phyloP scores from a whole-genome alignment of 2,888 invertebrate genomes.

The Drosophila mulleri region DNA sequence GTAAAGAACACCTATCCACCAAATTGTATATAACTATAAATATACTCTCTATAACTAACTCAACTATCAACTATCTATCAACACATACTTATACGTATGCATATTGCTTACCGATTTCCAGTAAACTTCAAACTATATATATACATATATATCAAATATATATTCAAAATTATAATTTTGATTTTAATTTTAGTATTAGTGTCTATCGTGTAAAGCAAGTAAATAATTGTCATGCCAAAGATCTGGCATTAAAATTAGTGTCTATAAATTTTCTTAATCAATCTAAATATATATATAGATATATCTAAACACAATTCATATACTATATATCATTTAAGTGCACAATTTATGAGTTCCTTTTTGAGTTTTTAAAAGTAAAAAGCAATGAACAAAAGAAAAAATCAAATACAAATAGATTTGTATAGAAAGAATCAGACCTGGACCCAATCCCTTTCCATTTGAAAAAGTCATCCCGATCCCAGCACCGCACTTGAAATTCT shows the following conservation, averaged over 20 bases:
- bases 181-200: conserved; percentile 3
- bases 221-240: neutral
- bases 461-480: neutral
- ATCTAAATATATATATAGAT: conserved; percentile 25
- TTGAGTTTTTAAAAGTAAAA: conserved; percentile 43
- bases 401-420: conserved; percentile 42
- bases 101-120: conserved; percentile 40
- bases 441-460: neutral
- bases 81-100: conserved; percentile 40
- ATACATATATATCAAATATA: conserved; percentile 1
- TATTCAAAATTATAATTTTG: neutral
- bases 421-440: conserved; percentile 2
- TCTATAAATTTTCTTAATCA: conserved; percentile 3
- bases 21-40: conserved; percentile 5
- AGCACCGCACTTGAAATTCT: conserved; percentile 61
- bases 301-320: conserved; percentile 24
- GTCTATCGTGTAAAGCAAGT: conserved; percentile 4
- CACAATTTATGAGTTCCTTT: conserved; percentile 51
- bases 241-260: neutral
- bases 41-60: conserved; percentile 13
- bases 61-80: conserved; percentile 9
- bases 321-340: conserved; percentile 41
- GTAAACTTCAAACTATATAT: conserved; percentile 18
- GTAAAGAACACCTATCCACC: conserved; percentile 36
- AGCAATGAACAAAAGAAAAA: conserved; percentile 73